phyloP scores from a whole-genome alignment of 1,140 invertebrate genomes.

The Mya arenaria region DNA sequence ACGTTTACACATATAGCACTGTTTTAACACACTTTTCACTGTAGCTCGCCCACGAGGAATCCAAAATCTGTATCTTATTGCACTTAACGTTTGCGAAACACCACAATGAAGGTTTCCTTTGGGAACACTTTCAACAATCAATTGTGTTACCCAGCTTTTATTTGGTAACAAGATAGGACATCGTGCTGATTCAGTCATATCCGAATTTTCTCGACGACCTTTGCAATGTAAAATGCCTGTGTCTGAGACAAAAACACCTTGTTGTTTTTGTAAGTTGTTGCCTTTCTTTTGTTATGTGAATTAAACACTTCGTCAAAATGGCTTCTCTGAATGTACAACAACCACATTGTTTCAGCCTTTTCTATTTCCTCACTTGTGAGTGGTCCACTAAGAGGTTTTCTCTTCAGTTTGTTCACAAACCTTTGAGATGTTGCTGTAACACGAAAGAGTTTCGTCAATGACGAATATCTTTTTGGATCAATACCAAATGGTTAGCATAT shows the following conservation, averaged over 20 bases:
- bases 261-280: neutral
- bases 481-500: neutral
- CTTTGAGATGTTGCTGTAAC: neutral
- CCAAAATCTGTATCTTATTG: slow-evolving; percentile 25
- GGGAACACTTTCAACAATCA: slow-evolving; percentile 2
- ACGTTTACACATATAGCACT: neutral
- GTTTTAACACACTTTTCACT: neutral
- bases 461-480: neutral
- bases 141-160: neutral
- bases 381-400: neutral
- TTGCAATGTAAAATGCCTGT: neutral
- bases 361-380: neutral
- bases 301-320: slow-evolving; percentile 9
- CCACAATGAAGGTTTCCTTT: slow-evolving; percentile 1
- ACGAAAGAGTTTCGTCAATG: neutral
- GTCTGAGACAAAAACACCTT: neutral
- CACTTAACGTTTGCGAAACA: slow-evolving; percentile 4
- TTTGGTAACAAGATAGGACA: neutral
- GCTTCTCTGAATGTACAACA: neutral
- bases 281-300: neutral
- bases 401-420: neutral
- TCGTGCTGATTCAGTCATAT: neutral
- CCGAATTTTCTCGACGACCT: neutral
- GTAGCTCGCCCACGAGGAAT: slow-evolving; percentile 10
- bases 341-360: neutral